Base-by-base conservation (phyloP, 2,888 invertebrate genomes). In the Sepioteuthis lessoniana region DNA sequence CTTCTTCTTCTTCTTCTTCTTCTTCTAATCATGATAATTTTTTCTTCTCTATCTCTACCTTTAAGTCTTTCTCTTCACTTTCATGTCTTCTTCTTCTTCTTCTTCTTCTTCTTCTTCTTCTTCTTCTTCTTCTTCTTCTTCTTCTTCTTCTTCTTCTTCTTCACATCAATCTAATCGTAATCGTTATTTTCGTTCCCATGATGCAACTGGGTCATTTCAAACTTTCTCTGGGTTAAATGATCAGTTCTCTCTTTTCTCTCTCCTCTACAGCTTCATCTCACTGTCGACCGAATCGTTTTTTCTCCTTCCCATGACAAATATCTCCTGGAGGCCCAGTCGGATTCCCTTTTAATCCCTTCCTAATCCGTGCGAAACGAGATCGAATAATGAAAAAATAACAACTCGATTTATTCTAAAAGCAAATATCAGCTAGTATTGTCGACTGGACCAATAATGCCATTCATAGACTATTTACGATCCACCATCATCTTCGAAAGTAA, bases 331-430 rank as follows among this genome's bases (percentile, higher is more conserved):
- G 76, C 76, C n/a, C 35, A 16, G 76, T 76, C n/a, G n/a, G n/a
- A 3, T n/a, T 76, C 76, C 76, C 13, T n/a, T 76, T 35, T 35
- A 76, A 76, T 76, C 19, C n/a, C 19, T n/a, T 35, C n/a, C 76
- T n/a, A 76, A 76, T 76, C 76, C 10, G n/a, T n/a, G n/a, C n/a
- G 76, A n/a, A 76, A 76, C 76, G 76, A n/a, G 13, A 76, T n/a
- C n/a, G 76, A 76, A 76, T 76, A 76, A 76, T 76, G 76, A 76
- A 76, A 76, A 76, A 35, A 76, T 76, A 76, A 76, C 76, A 76
- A 76, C 76, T n/a, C 10, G 16, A 16, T n/a, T 16, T n/a, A 76
- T 76, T 76, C 76, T n/a, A 16, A n/a, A n/a, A 76, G 76, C n/a
- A 76, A 76, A 76, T 16, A 7, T 76, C 76, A n/a, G n/a, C 19